Evolutionary conservation across 2,113 vertebrate species (phyloP), one percentile per base, ranked within the genome.

Genomic region (Nansenia antarctica): DNA sequence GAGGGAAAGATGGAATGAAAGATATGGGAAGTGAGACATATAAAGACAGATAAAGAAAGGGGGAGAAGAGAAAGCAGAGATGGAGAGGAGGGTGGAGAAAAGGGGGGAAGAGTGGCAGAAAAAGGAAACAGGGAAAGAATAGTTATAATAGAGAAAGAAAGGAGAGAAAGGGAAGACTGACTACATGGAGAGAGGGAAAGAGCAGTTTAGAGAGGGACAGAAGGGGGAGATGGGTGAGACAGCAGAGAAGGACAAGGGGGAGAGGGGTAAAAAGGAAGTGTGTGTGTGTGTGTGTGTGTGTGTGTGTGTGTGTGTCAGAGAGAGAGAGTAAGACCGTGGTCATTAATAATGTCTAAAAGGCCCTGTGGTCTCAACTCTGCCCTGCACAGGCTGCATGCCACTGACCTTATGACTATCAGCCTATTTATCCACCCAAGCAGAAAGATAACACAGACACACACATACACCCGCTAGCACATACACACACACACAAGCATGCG

Each of bases 281-380:
- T 49, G n/a, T 49, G 45, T 20, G 45, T 20, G 45, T 20, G 45
- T 49, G 35, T 37, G 35, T 37, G 35, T 37, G 5, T 2, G n/a
- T 49, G n/a, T 49, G 45, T 20, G 45, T 20, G 45, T 20, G 45
- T 49, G 35, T 37, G 35, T 37, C 5, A 37, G 35, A 37, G 11
- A 37, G 35, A 37, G 35, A 37, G 5, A 37, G 5, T 6, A 11
- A 37, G 35, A 37, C 74, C 63, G 31, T 49, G 72, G 68, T 79
- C 75, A 85, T 87, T 88, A 82, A 84, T 86, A 83, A 79, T 60
- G 74, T 77, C 76, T 82, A 72, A 76, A 76, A 82, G 24, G 70
- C 60, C 57, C 62, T 2, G 66, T 70, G 72, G n/a, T 22, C 29
- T 66, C 63, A 62, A 26, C 20, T 55, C 31, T 35, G 30, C 55